Base-by-base conservation (phyloP, 2,888 invertebrate species). In the Mesoligia furuncula region DNA sequence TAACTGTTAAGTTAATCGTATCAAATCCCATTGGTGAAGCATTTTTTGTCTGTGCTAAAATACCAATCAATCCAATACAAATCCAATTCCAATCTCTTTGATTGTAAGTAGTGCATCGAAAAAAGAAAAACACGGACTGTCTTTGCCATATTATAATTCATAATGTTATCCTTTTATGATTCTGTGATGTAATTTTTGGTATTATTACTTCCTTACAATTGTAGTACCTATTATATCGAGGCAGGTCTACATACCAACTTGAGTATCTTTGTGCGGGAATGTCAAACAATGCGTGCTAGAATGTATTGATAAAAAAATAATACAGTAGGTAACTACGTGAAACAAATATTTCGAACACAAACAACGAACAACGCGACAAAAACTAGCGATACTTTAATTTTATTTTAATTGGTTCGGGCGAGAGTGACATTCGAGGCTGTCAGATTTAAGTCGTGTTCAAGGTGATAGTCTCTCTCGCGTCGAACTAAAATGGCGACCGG, bases 401-500 rank as follows among this genome's bases (percentile, higher is more conserved):
- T 92, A 93, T 92, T 93, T 95, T 93, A 95, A 94, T 94, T 94
- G 93, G 93, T 94, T 91, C 93, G 90, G 90, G 92, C 94, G 94
- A 95, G 94, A 96, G 95, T 95, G 95, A 95, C 95, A 96, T 95
- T 96, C 94, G 95, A 94, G 93, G 95, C 93, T 96, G 96, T 96
- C 96, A 96, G 96, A 96, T 96, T 96, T 96, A 96, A 95, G 95
- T 95, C 94, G 94, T 91, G 93, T 94, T 95, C 96, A 96, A 96
- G 96, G 96, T 94, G 95, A 96, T 95, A 96, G 95, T 94, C 95
- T 94, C 95, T 95, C 94, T 95, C 93, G 92, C 92, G 92, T 93
- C 94, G 95, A 92, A 92, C 94, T 93, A 95, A 96, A 95, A 96
- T 95, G 96, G 96, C 96, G 96, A 91, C 94, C 90, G 91, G 90